Conservation (phyloP, 2,113 vertebrate species). For the Ictalurus punctatus region DNA sequence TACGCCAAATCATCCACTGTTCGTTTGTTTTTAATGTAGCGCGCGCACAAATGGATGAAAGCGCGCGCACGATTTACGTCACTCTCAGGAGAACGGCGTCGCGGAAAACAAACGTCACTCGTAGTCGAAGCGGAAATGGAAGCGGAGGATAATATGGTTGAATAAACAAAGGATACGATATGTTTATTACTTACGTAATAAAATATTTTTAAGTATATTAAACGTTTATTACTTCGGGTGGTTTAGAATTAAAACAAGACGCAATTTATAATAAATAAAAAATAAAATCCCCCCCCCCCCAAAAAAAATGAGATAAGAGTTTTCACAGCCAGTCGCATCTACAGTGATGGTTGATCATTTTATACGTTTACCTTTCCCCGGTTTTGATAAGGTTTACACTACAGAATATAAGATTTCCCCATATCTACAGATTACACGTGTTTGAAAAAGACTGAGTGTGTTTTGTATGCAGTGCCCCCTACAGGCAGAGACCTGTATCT, state of each 20-base stretch:
- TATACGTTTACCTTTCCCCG: no score
- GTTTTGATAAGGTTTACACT: neutral
- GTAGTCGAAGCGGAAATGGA: neutral
- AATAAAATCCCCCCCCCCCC: neutral
- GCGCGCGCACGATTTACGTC: neutral
- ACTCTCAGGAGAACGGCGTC: neutral
- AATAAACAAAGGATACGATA: neutral
- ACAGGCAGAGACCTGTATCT: neutral
- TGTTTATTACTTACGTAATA: neutral
- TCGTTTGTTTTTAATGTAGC: neutral
- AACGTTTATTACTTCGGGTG: neutral
- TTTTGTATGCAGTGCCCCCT: neutral
- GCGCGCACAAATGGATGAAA: slow-evolving; percentile 22
- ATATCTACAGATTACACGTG: no score
- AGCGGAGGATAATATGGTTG: neutral
- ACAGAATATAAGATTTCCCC: neutral
- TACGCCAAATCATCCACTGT: rapidly evolving
- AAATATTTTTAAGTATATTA: neutral
- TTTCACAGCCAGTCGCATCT: neutral
- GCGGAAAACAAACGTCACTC: slow-evolving; percentile 35
- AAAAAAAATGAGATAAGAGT: neutral
- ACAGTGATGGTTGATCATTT: no score
- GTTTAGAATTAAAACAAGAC: neutral
- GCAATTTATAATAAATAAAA: neutral
- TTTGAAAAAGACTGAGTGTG: neutral